Conservation (phyloP, 2,888 invertebrate species). For the Lamproptera curius region DNA sequence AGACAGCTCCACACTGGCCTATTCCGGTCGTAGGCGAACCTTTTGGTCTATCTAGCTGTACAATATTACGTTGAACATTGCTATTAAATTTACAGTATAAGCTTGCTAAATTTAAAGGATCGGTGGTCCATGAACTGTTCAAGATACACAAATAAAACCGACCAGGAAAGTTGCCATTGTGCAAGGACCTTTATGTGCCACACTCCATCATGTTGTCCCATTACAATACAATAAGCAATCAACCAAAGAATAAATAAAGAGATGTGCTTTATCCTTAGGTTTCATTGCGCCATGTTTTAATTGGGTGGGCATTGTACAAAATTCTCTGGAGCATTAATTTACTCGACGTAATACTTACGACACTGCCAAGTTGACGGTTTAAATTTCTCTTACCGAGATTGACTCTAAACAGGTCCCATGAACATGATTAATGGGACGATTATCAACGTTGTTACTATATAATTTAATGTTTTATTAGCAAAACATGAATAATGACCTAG, state of each 20-base stretch:
- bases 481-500: background rate
- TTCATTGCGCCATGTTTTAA: slow-evolving; percentile 16
- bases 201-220: slow-evolving; percentile 38
- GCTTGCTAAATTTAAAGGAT: no score
- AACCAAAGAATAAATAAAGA: slow-evolving; percentile 37
- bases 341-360: background rate
- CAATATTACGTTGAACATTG: no score
- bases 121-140: no score
- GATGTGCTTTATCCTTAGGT: slow-evolving; percentile 23
- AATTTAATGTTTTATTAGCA: background rate
- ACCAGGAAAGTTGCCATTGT: slow-evolving; percentile 20
- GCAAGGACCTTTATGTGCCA: slow-evolving; percentile 23
- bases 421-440: no score
- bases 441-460: background rate
- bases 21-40: background rate
- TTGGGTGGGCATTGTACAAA: slow-evolving; percentile 14
- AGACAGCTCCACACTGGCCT: slow-evolving; percentile 2
- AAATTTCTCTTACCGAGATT: no score
- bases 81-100: no score
- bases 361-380: background rate
- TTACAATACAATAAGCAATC: slow-evolving; percentile 70
- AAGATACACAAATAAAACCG: no score
- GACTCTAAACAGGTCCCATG: no score
- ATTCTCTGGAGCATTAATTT: background rate
- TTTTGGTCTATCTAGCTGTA: no score